Percentiles rank a stretch among this genome's conserved stretches.
phyloP scores from a whole-genome alignment of 2,113 vertebrate species.

The Heptranchias perlo region DNA sequence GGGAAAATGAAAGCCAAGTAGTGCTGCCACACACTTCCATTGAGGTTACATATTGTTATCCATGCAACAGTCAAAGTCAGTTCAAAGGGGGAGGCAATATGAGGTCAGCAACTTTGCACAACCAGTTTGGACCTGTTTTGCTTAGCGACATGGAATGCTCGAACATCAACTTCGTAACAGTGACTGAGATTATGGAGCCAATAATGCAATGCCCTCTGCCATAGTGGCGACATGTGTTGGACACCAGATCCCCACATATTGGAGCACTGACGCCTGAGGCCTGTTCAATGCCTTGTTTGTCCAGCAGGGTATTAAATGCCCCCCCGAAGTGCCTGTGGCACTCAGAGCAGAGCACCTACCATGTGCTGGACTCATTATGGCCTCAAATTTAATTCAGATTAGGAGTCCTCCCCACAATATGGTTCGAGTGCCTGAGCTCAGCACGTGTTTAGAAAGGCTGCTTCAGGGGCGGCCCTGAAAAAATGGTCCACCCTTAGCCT shows the following conservation, averaged over 20 bases:
- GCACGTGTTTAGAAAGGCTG: background rate
- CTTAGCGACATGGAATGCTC: background rate
- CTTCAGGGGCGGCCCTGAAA: background rate
- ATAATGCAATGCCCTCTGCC: background rate
- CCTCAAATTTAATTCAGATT: background rate
- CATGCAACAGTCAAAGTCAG: background rate
- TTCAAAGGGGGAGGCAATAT: background rate
- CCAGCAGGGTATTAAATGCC: too few species aligned
- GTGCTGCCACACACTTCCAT: background rate
- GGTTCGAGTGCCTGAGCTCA: background rate
- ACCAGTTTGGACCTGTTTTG: background rate
- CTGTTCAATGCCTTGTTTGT: background rate
- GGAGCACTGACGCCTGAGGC: background rate
- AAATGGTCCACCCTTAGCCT: background rate
- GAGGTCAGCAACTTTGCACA: background rate
- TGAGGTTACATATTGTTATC: background rate
- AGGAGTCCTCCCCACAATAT: background rate
- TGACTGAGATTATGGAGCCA: background rate
- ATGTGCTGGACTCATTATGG: background rate
- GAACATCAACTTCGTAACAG: background rate
- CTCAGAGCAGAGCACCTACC: too few species aligned
- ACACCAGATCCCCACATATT: background rate
- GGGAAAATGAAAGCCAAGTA: too few species aligned
- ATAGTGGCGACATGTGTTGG: background rate
- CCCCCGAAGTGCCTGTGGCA: too few species aligned